phyloP scores from a whole-genome alignment of 2,888 invertebrate genomes.

The Metacarcinus magister region DNA sequence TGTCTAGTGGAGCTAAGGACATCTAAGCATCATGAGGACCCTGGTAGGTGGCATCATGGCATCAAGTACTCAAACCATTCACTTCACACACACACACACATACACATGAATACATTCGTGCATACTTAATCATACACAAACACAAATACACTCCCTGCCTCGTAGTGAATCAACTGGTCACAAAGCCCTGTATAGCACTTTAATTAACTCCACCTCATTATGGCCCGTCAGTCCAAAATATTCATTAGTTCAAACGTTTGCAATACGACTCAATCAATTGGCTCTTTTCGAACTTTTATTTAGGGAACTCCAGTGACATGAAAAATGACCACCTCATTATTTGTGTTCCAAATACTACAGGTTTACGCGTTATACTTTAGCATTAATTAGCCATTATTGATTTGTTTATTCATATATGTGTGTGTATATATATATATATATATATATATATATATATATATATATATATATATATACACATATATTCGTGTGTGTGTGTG shows the following conservation, averaged over 20 bases:
- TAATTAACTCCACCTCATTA: neutral
- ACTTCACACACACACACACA: neutral
- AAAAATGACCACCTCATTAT: neutral
- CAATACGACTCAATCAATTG: neutral
- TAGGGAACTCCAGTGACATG: neutral
- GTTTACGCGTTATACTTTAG: too few relatives aligned
- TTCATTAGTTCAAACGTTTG: neutral
- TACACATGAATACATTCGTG: neutral
- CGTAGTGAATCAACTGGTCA: neutral
- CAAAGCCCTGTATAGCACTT: neutral
- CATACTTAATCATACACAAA: conserved; percentile 38
- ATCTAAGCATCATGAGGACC: neutral
- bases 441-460: conserved; percentile 23
- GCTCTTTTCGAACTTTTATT: neutral
- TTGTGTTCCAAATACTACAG: neutral
- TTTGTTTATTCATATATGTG: conserved; percentile 47
- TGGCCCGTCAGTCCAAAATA: neutral
- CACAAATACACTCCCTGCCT: conserved; percentile 33
- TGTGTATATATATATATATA: conserved; percentile 61
- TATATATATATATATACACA: neutral
- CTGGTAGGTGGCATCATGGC: neutral
- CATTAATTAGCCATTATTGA: neutral
- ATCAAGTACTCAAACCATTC: neutral
- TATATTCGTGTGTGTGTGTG: conserved; percentile 53
- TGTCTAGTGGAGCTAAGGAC: conserved; percentile 18